Evolutionary conservation across 2,797 vertebrate species (phyloP).

Genomic region (Petrocephalus schoutedeni): DNA sequence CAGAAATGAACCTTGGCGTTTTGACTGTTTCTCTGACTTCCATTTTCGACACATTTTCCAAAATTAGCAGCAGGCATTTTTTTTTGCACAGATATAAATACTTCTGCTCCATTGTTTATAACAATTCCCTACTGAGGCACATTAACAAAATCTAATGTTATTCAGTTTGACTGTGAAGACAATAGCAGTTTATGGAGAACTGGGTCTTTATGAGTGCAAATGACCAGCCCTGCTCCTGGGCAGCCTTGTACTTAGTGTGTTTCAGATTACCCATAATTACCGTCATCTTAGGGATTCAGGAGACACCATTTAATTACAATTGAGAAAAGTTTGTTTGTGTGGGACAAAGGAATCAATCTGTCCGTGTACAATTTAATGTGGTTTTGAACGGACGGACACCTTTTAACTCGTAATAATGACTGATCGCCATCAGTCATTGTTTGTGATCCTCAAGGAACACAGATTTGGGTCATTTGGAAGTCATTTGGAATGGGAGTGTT

Average conservation of each 20-base stretch:
- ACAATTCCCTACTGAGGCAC: background rate
- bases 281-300: background rate
- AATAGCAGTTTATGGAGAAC: background rate
- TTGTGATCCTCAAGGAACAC: background rate
- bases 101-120: background rate
- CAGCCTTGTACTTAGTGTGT: background rate
- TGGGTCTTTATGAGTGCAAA: background rate
- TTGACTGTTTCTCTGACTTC: background rate
- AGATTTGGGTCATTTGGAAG: background rate
- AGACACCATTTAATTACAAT: background rate
- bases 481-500: background rate
- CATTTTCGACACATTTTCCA: background rate
- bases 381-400: background rate
- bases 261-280: conserved; percentile 8
- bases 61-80: background rate
- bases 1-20: background rate
- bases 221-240: background rate
- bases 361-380: background rate
- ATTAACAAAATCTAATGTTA: background rate
- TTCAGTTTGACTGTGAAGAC: background rate
- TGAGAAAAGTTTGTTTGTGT: background rate
- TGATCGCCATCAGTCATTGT: background rate
- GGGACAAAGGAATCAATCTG: background rate
- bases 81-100: background rate
- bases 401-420: background rate